phyloP scores from a whole-genome alignment of 2,113 vertebrate species.

The Corythornis cristatus region DNA sequence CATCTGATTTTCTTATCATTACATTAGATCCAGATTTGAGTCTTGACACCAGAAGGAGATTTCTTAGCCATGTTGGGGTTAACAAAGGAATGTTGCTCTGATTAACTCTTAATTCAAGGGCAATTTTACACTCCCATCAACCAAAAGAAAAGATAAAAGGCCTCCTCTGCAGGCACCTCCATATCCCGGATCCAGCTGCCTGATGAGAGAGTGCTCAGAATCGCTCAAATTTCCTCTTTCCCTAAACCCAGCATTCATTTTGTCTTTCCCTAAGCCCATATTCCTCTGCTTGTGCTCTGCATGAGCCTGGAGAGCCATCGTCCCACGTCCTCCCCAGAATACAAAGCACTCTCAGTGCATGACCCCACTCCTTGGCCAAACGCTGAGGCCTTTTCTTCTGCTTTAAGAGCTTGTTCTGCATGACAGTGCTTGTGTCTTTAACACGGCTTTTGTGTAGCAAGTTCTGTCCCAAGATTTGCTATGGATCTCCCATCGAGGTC shows the following conservation, averaged over 20 bases:
- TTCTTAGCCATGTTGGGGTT: not conserved
- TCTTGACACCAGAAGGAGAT: not conserved
- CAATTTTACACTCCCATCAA: not conserved
- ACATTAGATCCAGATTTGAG: not conserved
- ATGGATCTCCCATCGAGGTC: slow-evolving; percentile 33
- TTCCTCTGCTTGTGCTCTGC: not conserved
- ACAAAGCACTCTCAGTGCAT: slow-evolving; percentile 56
- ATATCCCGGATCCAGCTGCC: not conserved
- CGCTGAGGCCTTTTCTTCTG: slow-evolving; percentile 58
- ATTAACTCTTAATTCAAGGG: not conserved
- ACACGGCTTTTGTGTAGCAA: slow-evolving; percentile 50
- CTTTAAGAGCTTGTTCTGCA: slow-evolving; percentile 61
- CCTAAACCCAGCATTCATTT: not conserved
- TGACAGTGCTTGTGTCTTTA: slow-evolving; percentile 64
- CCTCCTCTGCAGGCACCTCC: not conserved
- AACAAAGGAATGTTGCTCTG: not conserved
- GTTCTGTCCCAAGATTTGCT: slow-evolving; percentile 38
- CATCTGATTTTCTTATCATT: not conserved
- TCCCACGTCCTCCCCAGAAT: slow-evolving; percentile 11
- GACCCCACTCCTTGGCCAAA: slow-evolving; percentile 54
- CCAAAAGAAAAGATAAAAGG: not conserved
- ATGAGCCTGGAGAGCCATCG: not conserved
- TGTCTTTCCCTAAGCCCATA: not conserved
- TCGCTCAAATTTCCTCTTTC: not conserved
- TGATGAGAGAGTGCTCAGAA: not conserved